Evolutionary conservation across 2,797 vertebrate species (phyloP).

Genomic region (Graptemys geographica): DNA sequence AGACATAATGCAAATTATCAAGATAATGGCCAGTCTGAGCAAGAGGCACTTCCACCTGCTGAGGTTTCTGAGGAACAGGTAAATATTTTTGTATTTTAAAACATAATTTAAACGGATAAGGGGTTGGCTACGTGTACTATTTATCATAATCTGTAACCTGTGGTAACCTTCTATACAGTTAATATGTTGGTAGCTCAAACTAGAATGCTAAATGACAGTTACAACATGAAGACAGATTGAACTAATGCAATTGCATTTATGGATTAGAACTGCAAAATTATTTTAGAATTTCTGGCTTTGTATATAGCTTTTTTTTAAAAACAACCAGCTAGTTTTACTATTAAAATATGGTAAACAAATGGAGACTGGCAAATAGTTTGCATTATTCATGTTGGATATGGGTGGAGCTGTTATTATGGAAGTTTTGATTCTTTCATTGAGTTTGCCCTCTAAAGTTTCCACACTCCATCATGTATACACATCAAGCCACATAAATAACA

Average conservation of each 20-base stretch:
- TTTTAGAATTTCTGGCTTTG: background rate
- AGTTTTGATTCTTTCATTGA: background rate
- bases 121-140: background rate
- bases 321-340: background rate
- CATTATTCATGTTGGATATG: conserved; percentile 6
- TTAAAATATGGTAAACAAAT: conserved; percentile 25
- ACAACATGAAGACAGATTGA: fast-evolving
- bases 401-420: background rate
- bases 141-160: background rate
- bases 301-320: background rate
- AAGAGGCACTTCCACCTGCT: conserved; percentile 78
- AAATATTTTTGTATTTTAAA: conserved; percentile 25
- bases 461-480: background rate
- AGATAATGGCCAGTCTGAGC: conserved; percentile 77
- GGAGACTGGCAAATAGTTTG: background rate
- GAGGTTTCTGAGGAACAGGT: conserved; percentile 95
- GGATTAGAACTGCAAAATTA: background rate
- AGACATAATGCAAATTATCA: conserved; percentile 85
- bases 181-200: background rate
- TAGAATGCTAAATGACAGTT: background rate
- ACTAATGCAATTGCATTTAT: background rate
- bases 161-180: fast-evolving
- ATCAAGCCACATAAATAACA: background rate
- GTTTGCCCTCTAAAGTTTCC: background rate
- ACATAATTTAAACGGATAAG: background rate